Evolutionary conservation across 1,140 invertebrate species (phyloP).

Genomic region (Drosophila yakuba): DNA sequence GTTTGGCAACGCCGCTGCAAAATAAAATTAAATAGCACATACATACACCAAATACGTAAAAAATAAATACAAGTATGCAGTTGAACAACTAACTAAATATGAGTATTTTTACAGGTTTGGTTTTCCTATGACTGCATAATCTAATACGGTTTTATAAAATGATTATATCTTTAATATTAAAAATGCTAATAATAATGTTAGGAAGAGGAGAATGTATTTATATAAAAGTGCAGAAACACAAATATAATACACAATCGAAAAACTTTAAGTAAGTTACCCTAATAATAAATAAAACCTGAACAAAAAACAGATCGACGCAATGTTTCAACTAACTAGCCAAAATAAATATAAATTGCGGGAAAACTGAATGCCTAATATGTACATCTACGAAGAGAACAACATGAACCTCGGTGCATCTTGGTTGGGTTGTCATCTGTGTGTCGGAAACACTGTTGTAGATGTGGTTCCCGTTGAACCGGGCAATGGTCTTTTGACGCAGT

Average conservation of each 20-base stretch:
- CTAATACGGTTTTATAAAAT: too few species aligned
- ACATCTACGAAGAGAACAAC: constrained; percentile 53
- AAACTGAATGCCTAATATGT: constrained; percentile 24
- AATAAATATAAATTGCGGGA: constrained; percentile 8
- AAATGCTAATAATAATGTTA: too few species aligned
- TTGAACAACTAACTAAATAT: too few species aligned
- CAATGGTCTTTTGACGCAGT: constrained; percentile 11
- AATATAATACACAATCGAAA: background rate
- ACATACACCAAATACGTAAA: background rate
- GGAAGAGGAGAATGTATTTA: too few species aligned
- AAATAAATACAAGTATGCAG: background rate
- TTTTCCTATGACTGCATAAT: too few species aligned
- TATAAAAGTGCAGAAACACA: too few species aligned
- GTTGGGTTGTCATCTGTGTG: constrained; percentile 68
- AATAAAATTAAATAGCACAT: constrained; percentile 31
- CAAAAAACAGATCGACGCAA: background rate
- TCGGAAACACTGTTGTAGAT: constrained; percentile 33
- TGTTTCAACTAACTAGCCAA: background rate
- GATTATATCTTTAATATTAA: too few species aligned
- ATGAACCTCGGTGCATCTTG: constrained; percentile 74
- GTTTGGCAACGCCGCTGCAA: background rate
- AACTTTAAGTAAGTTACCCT: too few species aligned
- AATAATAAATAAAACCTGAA: background rate
- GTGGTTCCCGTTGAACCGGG: constrained; percentile 15
- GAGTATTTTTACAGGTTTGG: too few species aligned